These are phyloP conservation scores for Seira ritae DNA, from an alignment of 2,888 invertebrate species.

Conservation along the genomic window DNA sequence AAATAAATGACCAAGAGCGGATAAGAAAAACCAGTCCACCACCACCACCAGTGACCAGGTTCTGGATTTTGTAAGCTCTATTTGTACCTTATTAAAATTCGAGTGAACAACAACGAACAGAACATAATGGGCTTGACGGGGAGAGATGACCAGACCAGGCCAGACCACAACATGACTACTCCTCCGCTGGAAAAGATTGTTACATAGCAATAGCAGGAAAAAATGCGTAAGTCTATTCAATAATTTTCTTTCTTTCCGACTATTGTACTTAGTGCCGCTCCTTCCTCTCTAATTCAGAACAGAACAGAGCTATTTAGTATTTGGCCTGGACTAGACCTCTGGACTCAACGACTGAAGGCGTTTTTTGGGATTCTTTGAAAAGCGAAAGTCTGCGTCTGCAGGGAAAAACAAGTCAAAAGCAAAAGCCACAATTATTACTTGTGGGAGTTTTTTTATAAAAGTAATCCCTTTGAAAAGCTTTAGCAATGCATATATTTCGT, in stretches of 20 bases:
- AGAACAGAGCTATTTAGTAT: no score
- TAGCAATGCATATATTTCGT: no score
- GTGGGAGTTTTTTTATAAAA: constrained; percentile 2
- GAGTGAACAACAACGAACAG: neutral
- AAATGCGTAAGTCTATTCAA: constrained; percentile 7
- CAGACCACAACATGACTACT: no score
- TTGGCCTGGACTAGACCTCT: neutral
- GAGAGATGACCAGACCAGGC: constrained; percentile 7
- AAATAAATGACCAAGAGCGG: neutral
- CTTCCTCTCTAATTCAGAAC: neutral
- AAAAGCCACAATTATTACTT: constrained; percentile 19
- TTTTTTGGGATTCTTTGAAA: neutral
- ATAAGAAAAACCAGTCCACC: neutral
- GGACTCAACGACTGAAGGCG: neutral
- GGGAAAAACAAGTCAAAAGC: no score
- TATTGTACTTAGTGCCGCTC: constrained; percentile 6
- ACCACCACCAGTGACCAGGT: no score
- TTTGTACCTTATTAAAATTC: constrained; percentile 21
- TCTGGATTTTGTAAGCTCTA: constrained; percentile 2
- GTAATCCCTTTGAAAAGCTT: constrained; percentile 3
- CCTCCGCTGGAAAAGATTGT: no score
- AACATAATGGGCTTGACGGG: neutral
- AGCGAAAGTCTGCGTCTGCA: neutral
- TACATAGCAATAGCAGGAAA: neutral
- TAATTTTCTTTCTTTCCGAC: neutral